A percentile compares a stretch with the other conserved stretches of the same genome.
Evolutionary conservation across 2,113 vertebrate species (phyloP).

Genomic region (Numenius arquata): DNA sequence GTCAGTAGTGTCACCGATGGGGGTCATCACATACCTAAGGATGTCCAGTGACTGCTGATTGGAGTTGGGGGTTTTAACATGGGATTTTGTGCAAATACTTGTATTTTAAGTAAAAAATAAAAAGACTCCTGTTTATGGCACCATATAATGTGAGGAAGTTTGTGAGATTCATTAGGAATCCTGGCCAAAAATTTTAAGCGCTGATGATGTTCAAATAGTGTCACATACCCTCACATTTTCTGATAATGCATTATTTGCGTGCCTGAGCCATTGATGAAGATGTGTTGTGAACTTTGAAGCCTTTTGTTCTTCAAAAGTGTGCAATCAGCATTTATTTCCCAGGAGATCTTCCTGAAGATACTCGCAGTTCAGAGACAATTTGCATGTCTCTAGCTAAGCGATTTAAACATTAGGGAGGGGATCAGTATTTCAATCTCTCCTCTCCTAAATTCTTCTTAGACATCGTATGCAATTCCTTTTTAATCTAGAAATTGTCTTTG

Average conservation of each 20-base stretch:
- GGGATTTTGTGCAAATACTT: not conserved
- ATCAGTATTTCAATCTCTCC: not conserved
- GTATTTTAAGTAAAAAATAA: not conserved
- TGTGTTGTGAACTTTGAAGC: not conserved
- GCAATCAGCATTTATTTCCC: not conserved
- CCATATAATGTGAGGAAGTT: not conserved
- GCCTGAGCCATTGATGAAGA: slow-evolving; percentile 10
- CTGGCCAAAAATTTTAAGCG: not conserved
- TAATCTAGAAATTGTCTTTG: slow-evolving; percentile 38
- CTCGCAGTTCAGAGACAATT: not conserved
- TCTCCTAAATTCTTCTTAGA: not conserved
- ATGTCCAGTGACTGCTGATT: fast-evolving
- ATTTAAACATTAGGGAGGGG: not conserved
- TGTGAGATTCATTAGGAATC: not conserved
- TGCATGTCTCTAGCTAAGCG: slow-evolving; percentile 24
- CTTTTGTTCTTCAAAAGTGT: not conserved
- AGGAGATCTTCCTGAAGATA: not conserved
- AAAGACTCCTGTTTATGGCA: not conserved
- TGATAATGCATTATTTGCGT: not conserved
- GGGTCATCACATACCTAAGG: not conserved
- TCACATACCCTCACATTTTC: not conserved
- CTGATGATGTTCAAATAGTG: not conserved
- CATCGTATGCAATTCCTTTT: not conserved
- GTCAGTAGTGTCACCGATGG: fast-evolving
- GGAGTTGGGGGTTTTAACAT: not conserved